phyloP scores from a whole-genome alignment of 2,888 invertebrate genomes.

The Beris chalybata region DNA sequence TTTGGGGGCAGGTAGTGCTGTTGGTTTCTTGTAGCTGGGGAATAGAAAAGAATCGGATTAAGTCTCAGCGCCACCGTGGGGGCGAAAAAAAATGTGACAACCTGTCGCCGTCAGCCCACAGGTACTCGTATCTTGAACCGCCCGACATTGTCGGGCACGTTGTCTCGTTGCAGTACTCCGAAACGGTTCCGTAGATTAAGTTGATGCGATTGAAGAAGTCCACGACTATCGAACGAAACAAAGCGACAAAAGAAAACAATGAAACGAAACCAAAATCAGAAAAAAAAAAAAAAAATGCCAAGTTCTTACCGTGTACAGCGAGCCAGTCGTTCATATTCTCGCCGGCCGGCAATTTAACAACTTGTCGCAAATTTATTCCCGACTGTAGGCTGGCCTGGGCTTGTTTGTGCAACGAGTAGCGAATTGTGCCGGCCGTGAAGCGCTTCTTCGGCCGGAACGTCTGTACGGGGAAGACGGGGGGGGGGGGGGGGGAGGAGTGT shows the following conservation, averaged over 20 bases:
- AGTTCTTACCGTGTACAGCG: conserved; percentile 78
- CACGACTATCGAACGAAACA: conserved; percentile 65
- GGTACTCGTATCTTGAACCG: conserved; percentile 84
- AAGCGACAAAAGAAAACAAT: neutral
- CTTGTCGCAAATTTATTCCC: conserved; percentile 80
- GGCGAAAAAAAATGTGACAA: no score
- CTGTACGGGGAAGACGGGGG: conserved; percentile 56
- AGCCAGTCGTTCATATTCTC: conserved; percentile 91
- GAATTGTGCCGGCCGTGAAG: conserved; percentile 82
- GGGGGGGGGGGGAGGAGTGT: neutral
- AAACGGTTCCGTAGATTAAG: conserved; percentile 86
- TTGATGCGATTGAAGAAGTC: conserved; percentile 94
- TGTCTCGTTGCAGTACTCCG: conserved; percentile 79
- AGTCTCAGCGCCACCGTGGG: no score
- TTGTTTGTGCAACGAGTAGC: conserved; percentile 86
- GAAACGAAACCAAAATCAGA: neutral
- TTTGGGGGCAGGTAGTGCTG: conserved; percentile 78
- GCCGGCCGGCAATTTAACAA: conserved; percentile 78
- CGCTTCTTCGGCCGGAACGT: conserved; percentile 89
- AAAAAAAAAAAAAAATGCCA: neutral
- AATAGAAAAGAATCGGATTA: conserved; percentile 1
- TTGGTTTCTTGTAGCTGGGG: conserved; percentile 73
- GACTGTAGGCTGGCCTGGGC: conserved; percentile 89
- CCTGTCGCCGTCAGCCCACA: conserved; percentile 85
- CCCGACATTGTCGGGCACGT: conserved; percentile 91